Conservation (phyloP, 2,888 invertebrate species). For the Aromia moschata region DNA sequence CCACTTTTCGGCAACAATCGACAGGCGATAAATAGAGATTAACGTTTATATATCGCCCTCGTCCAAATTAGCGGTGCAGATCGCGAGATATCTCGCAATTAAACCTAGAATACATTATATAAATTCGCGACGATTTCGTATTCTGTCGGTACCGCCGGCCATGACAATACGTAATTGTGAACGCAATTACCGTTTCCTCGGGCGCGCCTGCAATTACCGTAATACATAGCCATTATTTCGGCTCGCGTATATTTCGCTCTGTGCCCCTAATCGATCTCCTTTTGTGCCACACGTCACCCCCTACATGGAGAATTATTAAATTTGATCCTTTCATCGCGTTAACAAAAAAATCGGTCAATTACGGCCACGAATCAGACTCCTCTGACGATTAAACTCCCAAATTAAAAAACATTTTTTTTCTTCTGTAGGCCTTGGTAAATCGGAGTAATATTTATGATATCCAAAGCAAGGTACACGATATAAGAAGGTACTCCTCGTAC, state of each 20-base stretch:
- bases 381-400: no score
- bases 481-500: no score
- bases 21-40: no score
- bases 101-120: conserved; percentile 13
- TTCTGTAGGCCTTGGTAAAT: no score
- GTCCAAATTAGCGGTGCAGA: not conserved
- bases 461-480: no score
- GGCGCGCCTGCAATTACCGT: conserved; percentile 40
- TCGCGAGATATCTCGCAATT: not conserved
- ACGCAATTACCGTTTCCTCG: conserved; percentile 43
- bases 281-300: conserved; percentile 24
- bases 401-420: no score
- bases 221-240: conserved; percentile 41
- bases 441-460: no score
- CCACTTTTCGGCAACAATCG: no score
- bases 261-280: conserved; percentile 30
- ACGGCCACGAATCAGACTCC: no score
- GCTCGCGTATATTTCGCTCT: conserved; percentile 24
- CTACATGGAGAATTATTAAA: conserved; percentile 17
- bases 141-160: conserved; percentile 12
- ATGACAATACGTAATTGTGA: conserved; percentile 33
- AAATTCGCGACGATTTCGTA: conserved; percentile 25
- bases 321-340: conserved; percentile 14
- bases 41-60: not conserved
- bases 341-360: conserved; percentile 6